These are phyloP conservation scores for Mus caroli DNA, from an alignment of 2,797 vertebrate genomes.

Conservation along the genomic window DNA sequence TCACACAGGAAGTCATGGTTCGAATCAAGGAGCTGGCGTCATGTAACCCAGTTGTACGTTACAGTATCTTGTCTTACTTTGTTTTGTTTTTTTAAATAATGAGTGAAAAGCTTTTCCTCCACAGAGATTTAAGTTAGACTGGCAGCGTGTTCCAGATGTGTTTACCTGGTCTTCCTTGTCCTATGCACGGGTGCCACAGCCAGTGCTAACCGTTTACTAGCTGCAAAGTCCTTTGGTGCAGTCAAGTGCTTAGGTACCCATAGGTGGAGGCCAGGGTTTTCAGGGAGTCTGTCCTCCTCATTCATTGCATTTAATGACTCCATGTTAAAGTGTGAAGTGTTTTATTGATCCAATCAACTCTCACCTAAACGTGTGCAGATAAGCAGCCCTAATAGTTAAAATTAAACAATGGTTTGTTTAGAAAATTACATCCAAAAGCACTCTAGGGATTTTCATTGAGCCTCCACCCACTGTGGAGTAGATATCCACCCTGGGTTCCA, in stretches of 20 bases:
- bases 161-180: not conserved
- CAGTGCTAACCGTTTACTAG: not conserved
- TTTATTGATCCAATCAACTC: not conserved
- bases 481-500: not conserved
- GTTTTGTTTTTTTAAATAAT: conserved; percentile 42
- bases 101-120: not conserved
- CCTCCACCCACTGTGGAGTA: too few relatives aligned
- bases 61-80: conserved; percentile 49
- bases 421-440: not conserved
- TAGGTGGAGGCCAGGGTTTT: not conserved
- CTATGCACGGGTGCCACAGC: rapidly evolving
- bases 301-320: not conserved
- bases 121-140: not conserved
- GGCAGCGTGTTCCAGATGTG: not conserved
- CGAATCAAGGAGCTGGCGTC: conserved; percentile 96
- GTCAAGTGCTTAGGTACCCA: too few relatives aligned
- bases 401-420: not conserved
- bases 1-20: conserved; percentile 98
- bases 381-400: not conserved
- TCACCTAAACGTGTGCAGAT: not conserved
- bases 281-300: not conserved
- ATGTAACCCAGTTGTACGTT: conserved; percentile 95
- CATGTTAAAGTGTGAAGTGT: not conserved
- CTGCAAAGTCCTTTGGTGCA: not conserved
- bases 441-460: not conserved